phyloP scores from a whole-genome alignment of 2,888 invertebrate genomes.

The Acanthoscelides obtectus region DNA sequence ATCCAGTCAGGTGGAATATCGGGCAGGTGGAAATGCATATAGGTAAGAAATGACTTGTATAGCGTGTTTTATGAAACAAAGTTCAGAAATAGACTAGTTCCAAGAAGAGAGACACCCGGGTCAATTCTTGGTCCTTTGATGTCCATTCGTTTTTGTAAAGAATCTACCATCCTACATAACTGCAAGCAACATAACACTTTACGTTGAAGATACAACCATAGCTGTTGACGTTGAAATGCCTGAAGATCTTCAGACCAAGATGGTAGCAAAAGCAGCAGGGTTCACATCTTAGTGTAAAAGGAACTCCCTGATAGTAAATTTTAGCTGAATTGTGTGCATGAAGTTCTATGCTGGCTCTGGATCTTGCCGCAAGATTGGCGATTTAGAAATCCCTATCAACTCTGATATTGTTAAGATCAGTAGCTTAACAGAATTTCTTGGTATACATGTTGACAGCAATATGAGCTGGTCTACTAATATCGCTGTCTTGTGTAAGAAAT shows the following conservation, averaged over 20 bases:
- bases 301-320: slow-evolving; percentile 1
- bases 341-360: too few relatives aligned
- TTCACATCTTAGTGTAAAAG: slow-evolving; percentile 1
- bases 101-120: too few relatives aligned
- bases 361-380: too few relatives aligned
- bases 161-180: neutral
- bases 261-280: neutral
- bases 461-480: too few relatives aligned
- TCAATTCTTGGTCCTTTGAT: neutral
- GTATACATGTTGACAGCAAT: too few relatives aligned
- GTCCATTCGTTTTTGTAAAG: neutral
- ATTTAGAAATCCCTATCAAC: too few relatives aligned
- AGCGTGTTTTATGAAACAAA: too few relatives aligned
- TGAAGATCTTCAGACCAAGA: neutral
- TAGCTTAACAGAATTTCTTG: too few relatives aligned
- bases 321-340: neutral
- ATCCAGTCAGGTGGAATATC: slow-evolving; percentile 83
- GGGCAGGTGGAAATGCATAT: slow-evolving; percentile 76
- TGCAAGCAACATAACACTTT: neutral
- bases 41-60: neutral
- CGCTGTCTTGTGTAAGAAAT: too few relatives aligned
- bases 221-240: neutral
- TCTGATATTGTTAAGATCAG: too few relatives aligned
- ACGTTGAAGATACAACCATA: neutral
- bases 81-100: too few relatives aligned